Conservation (phyloP, 1,140 invertebrate genomes). For the Orchesella cincta region DNA sequence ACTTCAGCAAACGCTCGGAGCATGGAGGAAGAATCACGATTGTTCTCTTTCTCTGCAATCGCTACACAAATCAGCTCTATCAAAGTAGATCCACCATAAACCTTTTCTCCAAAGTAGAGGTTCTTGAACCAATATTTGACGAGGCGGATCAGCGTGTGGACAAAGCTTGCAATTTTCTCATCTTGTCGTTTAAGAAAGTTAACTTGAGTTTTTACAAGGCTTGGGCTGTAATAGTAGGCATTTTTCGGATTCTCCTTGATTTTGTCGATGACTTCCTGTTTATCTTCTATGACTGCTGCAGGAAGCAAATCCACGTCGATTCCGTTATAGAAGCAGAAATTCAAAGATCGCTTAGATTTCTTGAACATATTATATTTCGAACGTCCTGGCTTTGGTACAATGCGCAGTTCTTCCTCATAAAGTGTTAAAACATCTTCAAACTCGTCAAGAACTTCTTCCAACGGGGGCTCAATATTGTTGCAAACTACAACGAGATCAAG, state of each 20-base stretch:
- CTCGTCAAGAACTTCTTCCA: neutral
- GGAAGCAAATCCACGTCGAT: conserved; percentile 1
- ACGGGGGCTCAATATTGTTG: neutral
- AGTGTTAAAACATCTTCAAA: neutral
- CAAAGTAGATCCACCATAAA: neutral
- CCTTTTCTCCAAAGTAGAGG: neutral
- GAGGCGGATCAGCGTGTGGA: neutral
- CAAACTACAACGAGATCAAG: neutral
- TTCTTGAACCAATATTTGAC: conserved; percentile 4
- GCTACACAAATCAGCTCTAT: neutral
- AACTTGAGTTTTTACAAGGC: neutral
- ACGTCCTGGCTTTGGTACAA: too few relatives aligned
- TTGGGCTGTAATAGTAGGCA: neutral
- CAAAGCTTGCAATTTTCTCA: neutral
- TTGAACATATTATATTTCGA: too few relatives aligned
- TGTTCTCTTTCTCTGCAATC: neutral
- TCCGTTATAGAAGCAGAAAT: neutral
- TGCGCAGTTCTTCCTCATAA: neutral
- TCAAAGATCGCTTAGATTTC: neutral
- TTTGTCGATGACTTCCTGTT: neutral
- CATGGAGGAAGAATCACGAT: neutral
- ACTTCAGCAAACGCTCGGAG: neutral
- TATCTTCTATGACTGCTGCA: neutral
- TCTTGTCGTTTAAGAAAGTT: neutral
- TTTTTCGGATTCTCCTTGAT: neutral